Base-by-base conservation (phyloP, 2,113 vertebrate species). In the Charina bottae region DNA sequence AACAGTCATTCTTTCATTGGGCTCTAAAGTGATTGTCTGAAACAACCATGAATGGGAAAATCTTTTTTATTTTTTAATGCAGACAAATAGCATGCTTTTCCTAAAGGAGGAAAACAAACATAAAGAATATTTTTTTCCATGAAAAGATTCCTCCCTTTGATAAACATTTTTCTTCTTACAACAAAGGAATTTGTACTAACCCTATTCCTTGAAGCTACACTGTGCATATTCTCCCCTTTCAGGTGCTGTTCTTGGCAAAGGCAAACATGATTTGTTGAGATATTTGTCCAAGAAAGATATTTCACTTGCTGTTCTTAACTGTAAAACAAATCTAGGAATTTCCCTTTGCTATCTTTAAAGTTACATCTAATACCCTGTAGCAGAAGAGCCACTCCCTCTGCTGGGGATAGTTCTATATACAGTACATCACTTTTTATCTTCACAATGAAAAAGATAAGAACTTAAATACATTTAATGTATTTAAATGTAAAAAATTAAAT, bases 341-440 rank as follows among this genome's bases (percentile, higher is more conserved):
- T 83, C 1, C 19, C 85, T 95, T 94, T n/a, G 11, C 17, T 92
- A 33, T 84, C 85, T 94, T 90, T 37, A 88, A 89, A 62, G 78
- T 89, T 94, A 92, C 91, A 86, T 68, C 58, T 28, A 17, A 89
- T 33, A 26, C 42, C 92, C 60, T 54, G 26, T 87, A 90, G 90
- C 87, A 89, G 93, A 95, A 49, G 89, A 95, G 94, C 88, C 91
- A 91, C 94, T 95, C 95, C 94, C 96, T 96, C 97, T 95, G 86
- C 92, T 94, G 95, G 96, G 94, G 93, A 95, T 93, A 94, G 93
- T 95, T 94, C 95, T 91, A 13, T 64, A 93, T 92, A 92, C 87
- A 93, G 93, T 92, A 92, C 87, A 93, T 23, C 24, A 88, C 53
- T 90, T 60, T 37, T 90, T 84, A 83, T 64, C 88, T 60, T 90